phyloP scores from a whole-genome alignment of 1,140 invertebrate genomes.

The Caenorhabditis remanei region DNA sequence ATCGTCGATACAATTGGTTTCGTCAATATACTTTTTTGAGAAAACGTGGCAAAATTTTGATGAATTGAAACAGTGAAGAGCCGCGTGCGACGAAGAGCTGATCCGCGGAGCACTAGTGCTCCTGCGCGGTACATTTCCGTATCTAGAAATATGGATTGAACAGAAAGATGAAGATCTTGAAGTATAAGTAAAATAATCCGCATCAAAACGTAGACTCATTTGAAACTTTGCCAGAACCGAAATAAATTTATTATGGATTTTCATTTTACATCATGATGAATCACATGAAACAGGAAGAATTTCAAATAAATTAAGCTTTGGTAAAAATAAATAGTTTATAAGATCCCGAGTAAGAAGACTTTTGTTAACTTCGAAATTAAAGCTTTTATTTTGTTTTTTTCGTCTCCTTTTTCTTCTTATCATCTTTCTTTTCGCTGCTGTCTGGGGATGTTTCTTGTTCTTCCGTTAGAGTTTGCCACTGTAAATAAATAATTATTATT shows the following conservation, averaged over 20 bases:
- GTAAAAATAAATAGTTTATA: not conserved
- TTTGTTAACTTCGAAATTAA: not conserved
- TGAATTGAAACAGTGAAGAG: not conserved
- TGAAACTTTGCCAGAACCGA: too few relatives aligned
- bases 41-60: slow-evolving; percentile 19
- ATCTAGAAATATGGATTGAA: not conserved
- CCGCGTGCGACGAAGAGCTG: slow-evolving; percentile 21
- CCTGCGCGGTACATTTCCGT: slow-evolving; percentile 34
- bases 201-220: slow-evolving; percentile 11
- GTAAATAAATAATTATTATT: not conserved
- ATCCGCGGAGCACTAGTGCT: slow-evolving; percentile 4
- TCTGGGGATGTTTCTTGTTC: slow-evolving; percentile 26
- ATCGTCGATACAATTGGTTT: not conserved
- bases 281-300: not conserved
- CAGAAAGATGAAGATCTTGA: not conserved
- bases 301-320: slow-evolving; percentile 17
- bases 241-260: slow-evolving; percentile 16
- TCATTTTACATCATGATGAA: not conserved
- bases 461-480: slow-evolving; percentile 57
- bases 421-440: slow-evolving; percentile 7
- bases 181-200: slow-evolving; percentile 1
- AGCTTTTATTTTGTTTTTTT: slow-evolving; percentile 58
- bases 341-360: not conserved
- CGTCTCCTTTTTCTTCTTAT: slow-evolving; percentile 56
- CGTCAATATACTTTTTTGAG: slow-evolving; percentile 7